Evolutionary conservation across 2,797 vertebrate species (phyloP).

Genomic region (Crenichthys baileyi): DNA sequence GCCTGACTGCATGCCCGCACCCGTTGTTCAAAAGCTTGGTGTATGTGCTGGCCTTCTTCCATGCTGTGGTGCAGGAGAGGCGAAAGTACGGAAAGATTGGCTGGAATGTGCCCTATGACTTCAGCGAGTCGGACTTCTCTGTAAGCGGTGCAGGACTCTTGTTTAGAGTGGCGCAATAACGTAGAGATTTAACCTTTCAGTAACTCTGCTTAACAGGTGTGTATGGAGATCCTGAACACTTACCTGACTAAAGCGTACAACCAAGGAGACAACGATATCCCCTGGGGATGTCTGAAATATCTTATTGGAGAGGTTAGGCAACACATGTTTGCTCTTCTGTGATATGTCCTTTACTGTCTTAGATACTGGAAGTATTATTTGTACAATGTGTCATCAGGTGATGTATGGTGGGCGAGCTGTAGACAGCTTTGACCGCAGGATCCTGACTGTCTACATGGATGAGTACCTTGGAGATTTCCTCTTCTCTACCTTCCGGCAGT

Average conservation of each 20-base stretch:
- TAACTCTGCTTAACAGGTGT: slow-evolving; percentile 83
- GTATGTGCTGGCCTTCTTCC: slow-evolving; percentile 93
- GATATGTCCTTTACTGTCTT: not conserved
- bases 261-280: slow-evolving; percentile 87
- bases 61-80: slow-evolving; percentile 95
- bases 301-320: slow-evolving; percentile 92
- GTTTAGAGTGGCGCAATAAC: not conserved
- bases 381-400: slow-evolving; percentile 80
- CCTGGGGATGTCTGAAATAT: slow-evolving; percentile 96
- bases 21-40: slow-evolving; percentile 89
- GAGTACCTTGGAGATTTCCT: slow-evolving; percentile 97
- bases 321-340: not conserved
- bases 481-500: slow-evolving; percentile 90
- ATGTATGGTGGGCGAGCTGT: slow-evolving; percentile 95
- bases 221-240: slow-evolving; percentile 94
- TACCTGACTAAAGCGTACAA: slow-evolving; percentile 90
- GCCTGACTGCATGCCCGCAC: slow-evolving; percentile 86
- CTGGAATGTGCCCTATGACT: slow-evolving; percentile 95
- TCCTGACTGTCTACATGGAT: slow-evolving; percentile 92
- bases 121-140: slow-evolving; percentile 97
- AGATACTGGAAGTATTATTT: not conserved
- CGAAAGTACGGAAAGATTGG: slow-evolving; percentile 97
- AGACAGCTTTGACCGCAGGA: slow-evolving; percentile 95
- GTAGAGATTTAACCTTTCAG: not conserved
- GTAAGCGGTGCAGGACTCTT: slow-evolving; percentile 65